Evolutionary conservation across 2,888 invertebrate genomes (phyloP), one percentile per base, ranked within the genome.

Genomic region (Anthrax anthrax): DNA sequence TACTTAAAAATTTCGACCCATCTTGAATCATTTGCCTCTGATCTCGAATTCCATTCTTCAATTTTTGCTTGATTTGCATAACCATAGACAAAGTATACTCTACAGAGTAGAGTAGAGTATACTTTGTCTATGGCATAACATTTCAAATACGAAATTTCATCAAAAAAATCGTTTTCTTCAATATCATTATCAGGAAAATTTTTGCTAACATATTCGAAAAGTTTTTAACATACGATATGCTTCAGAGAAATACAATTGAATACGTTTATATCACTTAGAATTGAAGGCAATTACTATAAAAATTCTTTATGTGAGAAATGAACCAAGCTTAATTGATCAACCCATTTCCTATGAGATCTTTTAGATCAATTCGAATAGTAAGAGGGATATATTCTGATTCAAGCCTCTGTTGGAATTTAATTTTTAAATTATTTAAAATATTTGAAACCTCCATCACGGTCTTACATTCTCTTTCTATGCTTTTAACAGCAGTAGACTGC

Each of bases 161-260:
- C 42, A 50, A 50, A 47, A 43, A 47, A 38, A 32, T 50, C 47
- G 16, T 43, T 34, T 41, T 47, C 38, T 36, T 47, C 43, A 27
- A 45, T 46, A 43, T 36, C 41, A 19, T 41, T 16, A 37, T 50
- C 39, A 44, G 41, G 19, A 27, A 39, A 42, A n/a, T 47, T 40
- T 47, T 50, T 37, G 37, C 18, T 40, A 27, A 50, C 16, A 42
- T 46, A 27, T 18, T 34, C 18, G 19, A 41, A 38, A 18, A 14
- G 37, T 39, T 39, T 40, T 46, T 46, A 45, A 45, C 19, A 42
- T 36, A 37, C 37, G 18, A 45, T 19, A 17, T 18, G 42, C 38
- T 39, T 40, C 40, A 48, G 34, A 14, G 23, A 8, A 14, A 43
- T 19, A 19, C 43, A 43, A n/a, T 37, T 27, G 23, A 37, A 43